Evolutionary conservation across 2,113 vertebrate species (phyloP).

Genomic region (Trematomus loennbergii): DNA sequence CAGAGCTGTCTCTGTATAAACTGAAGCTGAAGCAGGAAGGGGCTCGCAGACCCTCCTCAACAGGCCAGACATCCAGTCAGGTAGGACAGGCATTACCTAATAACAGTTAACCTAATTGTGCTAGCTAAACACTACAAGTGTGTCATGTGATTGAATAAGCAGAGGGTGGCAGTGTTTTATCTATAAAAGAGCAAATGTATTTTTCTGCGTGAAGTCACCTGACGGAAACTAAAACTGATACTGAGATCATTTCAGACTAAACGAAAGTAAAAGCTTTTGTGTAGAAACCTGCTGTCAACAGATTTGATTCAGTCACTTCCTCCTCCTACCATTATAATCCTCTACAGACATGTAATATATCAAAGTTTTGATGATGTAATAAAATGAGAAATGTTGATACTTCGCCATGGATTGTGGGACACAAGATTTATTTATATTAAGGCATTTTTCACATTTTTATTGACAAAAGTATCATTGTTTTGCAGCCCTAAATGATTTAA

Average conservation of each 20-base stretch:
- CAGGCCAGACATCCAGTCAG: conserved; percentile 76
- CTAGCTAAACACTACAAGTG: not conserved
- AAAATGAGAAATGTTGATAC: not conserved
- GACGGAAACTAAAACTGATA: conserved; percentile 69
- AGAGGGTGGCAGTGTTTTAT: conserved; percentile 64
- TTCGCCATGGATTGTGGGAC: not conserved
- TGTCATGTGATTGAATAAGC: conserved; percentile 12
- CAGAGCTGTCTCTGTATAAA: conserved; percentile 88
- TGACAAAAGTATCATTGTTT: no score
- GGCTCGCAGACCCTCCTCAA: conserved; percentile 82
- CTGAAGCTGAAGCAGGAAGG: conserved; percentile 88
- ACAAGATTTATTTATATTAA: no score
- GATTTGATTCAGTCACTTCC: no score
- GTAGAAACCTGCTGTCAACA: no score
- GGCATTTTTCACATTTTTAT: not conserved
- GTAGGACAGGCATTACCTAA: conserved; percentile 60
- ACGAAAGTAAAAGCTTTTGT: conserved; percentile 68
- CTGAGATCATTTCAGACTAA: conserved; percentile 68
- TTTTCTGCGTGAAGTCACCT: conserved; percentile 5
- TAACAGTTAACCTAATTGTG: not conserved
- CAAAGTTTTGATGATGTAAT: not conserved
- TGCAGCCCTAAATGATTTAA: not conserved
- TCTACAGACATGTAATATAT: not conserved
- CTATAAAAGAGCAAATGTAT: not conserved
- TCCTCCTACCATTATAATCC: no score